Evolutionary conservation across 2,797 vertebrate species (phyloP).

Genomic region (Anabas testudineus): DNA sequence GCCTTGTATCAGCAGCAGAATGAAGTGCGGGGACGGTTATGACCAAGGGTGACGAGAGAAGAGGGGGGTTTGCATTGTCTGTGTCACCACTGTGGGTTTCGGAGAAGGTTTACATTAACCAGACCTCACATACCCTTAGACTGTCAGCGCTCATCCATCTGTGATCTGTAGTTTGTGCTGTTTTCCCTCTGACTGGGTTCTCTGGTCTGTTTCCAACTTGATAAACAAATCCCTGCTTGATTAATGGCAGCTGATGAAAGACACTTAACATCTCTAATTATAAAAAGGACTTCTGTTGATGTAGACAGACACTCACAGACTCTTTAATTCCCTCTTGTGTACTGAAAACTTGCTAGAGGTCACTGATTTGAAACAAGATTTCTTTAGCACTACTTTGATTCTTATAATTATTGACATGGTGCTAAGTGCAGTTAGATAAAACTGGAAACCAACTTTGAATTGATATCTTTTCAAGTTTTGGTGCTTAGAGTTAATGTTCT

Average conservation of each 20-base stretch:
- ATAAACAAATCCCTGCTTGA: neutral
- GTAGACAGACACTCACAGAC: too few species aligned
- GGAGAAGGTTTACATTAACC: neutral
- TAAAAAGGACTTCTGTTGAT: too few species aligned
- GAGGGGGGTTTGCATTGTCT: neutral
- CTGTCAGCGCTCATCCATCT: neutral
- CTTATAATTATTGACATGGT: too few species aligned
- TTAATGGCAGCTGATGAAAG: neutral
- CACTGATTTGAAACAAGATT: too few species aligned
- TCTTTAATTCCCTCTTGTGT: too few species aligned
- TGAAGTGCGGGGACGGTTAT: slow-evolving; percentile 1
- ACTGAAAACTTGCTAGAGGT: too few species aligned
- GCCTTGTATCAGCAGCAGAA: slow-evolving; percentile 17
- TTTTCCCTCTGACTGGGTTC: neutral
- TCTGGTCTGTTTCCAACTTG: too few species aligned
- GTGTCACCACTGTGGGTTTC: neutral
- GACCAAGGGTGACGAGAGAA: neutral
- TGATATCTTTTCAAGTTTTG: too few species aligned
- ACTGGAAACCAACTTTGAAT: too few species aligned
- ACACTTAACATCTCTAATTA: neutral
- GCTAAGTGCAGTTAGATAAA: too few species aligned
- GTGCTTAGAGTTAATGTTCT: too few species aligned
- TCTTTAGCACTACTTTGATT: too few species aligned
- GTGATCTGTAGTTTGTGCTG: neutral
- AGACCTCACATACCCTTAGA: neutral